Conservation (phyloP, 2,113 vertebrate species). For the Pampusana beccarii region DNA sequence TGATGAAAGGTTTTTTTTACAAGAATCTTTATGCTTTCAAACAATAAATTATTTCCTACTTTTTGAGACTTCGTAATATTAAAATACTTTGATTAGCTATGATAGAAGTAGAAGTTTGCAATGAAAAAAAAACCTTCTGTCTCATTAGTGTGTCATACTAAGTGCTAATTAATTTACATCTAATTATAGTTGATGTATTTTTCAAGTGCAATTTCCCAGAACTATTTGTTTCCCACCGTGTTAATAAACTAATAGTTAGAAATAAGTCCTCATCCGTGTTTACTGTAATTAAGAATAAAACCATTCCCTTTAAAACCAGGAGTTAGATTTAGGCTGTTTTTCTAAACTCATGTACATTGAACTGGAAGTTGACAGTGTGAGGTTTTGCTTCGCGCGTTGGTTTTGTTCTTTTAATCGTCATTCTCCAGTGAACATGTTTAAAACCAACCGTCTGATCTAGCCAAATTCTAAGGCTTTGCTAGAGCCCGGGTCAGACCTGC, state of each 20-base stretch:
- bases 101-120: conserved; percentile 69
- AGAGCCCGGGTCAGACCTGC: background rate
- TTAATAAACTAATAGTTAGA: conserved; percentile 63
- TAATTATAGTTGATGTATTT: conserved; percentile 60
- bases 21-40: conserved; percentile 77
- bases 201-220: conserved; percentile 44
- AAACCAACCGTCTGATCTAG: conserved; percentile 5
- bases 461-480: background rate
- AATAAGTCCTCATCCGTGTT: conserved; percentile 58
- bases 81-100: conserved; percentile 66
- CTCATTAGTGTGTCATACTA: conserved; percentile 65
- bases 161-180: conserved; percentile 62
- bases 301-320: conserved; percentile 38
- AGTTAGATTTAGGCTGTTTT: conserved; percentile 51
- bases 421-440: conserved; percentile 17
- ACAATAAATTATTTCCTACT: conserved; percentile 77
- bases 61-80: conserved; percentile 72
- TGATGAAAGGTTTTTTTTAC: conserved; percentile 62
- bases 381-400: background rate
- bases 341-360: conserved; percentile 44
- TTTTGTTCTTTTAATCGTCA: background rate
- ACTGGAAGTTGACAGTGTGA: conserved; percentile 4
- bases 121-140: conserved; percentile 56
- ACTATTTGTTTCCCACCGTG: conserved; percentile 53
- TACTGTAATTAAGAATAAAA: conserved; percentile 65